Conservation (phyloP, 2,888 invertebrate genomes). For the Seira musarum region DNA sequence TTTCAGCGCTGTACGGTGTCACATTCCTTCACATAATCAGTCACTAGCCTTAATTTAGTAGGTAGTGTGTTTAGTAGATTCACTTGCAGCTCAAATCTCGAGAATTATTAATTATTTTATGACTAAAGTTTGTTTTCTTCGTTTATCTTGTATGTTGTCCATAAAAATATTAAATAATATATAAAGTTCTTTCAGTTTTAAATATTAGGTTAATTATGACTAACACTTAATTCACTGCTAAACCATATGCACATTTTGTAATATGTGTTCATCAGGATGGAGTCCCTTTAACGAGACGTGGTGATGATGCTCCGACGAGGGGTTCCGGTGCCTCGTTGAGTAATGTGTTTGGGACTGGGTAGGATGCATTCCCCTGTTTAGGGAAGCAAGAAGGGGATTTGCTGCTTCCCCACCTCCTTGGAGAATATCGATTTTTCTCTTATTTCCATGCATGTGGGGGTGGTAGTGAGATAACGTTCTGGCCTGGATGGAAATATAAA, state of each 20-base stretch:
- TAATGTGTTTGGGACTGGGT: conserved; percentile 59
- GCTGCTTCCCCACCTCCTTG: conserved; percentile 67
- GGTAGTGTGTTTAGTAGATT: not conserved
- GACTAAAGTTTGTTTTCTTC: conserved; percentile 38
- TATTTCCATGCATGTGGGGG: conserved; percentile 66
- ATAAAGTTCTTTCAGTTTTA: not conserved
- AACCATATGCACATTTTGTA: conserved; percentile 70
- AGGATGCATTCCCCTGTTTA: conserved; percentile 64
- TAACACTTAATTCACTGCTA: conserved; percentile 61
- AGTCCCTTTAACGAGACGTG: conserved; percentile 69
- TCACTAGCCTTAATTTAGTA: too few species aligned
- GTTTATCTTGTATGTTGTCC: conserved; percentile 18
- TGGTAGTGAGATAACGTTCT: conserved; percentile 66
- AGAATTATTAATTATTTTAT: conserved; percentile 31
- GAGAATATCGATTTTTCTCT: conserved; percentile 67
- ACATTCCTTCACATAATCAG: too few species aligned
- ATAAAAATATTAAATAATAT: conserved; percentile 40
- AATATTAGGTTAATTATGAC: conserved; percentile 33
- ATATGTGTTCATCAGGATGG: conserved; percentile 69
- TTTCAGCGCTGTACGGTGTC: too few species aligned
- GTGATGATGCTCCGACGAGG: conserved; percentile 66
- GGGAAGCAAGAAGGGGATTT: conserved; percentile 64
- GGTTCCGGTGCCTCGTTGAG: conserved; percentile 64
- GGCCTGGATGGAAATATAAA: conserved; percentile 56
- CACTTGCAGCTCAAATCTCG: conserved; percentile 39